Evolutionary conservation across 2,797 vertebrate species (phyloP).

Genomic region (Artibeus lituratus): DNA sequence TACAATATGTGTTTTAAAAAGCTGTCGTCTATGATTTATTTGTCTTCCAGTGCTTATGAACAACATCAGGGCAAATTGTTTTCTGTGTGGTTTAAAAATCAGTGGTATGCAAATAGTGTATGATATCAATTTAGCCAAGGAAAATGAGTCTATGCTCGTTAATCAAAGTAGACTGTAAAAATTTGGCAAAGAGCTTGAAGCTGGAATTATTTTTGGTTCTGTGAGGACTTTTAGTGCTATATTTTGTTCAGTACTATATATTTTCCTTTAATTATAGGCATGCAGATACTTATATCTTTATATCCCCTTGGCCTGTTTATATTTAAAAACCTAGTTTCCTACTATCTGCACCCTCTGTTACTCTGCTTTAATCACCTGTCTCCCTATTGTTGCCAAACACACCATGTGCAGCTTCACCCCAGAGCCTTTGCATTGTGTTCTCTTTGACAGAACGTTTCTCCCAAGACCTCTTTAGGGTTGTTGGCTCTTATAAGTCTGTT

Average conservation of each 20-base stretch:
- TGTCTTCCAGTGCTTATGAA: constrained; percentile 46
- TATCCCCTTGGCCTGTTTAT: not conserved
- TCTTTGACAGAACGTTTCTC: not conserved
- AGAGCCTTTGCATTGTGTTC: not conserved
- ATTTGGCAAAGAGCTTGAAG: constrained; percentile 54
- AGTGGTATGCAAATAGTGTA: constrained; percentile 41
- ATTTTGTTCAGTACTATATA: not conserved
- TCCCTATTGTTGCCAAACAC: not conserved
- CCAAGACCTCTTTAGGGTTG: not conserved
- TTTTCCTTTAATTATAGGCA: constrained; percentile 39
- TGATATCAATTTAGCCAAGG: not conserved
- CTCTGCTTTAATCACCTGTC: not conserved
- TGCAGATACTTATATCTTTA: not conserved
- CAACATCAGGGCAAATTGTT: constrained; percentile 51
- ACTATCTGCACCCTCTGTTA: not conserved
- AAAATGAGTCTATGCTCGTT: constrained; percentile 50
- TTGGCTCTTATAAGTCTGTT: not conserved
- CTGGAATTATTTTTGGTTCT: constrained; percentile 38
- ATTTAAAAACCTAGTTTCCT: not conserved
- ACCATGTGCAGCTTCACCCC: not conserved
- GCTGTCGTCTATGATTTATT: not conserved
- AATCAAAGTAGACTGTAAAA: constrained; percentile 53
- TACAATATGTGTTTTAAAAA: not conserved
- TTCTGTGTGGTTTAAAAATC: constrained; percentile 21
- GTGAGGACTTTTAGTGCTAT: not conserved